A percentile compares a stretch with the other conserved stretches of the same genome.
Evolutionary conservation across 2,888 invertebrate genomes (phyloP).

Genomic region (Chrysolina americana): DNA sequence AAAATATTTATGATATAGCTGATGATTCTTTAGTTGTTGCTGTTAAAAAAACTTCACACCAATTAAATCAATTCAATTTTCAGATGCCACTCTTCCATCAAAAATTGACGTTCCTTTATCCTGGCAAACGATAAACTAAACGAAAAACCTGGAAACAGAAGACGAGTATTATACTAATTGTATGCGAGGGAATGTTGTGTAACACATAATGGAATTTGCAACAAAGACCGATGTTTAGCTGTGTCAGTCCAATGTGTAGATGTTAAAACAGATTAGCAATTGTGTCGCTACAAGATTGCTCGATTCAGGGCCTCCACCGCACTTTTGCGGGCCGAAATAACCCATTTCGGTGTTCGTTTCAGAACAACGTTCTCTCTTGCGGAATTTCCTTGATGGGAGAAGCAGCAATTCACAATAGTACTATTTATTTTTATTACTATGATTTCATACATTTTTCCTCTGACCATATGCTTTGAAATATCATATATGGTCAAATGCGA

Average conservation of each 20-base stretch:
- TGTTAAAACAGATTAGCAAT: constrained; percentile 52
- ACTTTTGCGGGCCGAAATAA: constrained; percentile 21
- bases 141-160: constrained; percentile 30
- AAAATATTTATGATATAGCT: too few species aligned
- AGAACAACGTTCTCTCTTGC: background rate
- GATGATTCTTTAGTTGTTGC: too few species aligned
- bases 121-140: background rate
- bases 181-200: constrained; percentile 32
- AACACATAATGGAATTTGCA: constrained; percentile 42
- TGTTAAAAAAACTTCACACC: too few species aligned
- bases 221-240: constrained; percentile 45
- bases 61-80: background rate
- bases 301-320: constrained; percentile 42
- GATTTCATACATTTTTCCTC: too few species aligned
- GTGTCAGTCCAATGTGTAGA: constrained; percentile 49
- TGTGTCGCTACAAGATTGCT: constrained; percentile 51
- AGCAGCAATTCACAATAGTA: background rate
- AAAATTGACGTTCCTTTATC: background rate
- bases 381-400: background rate
- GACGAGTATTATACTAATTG: constrained; percentile 31
- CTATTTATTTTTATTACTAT: too few species aligned
- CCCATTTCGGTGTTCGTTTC: constrained; percentile 13
- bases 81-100: background rate
- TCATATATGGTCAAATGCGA: too few species aligned
- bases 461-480: too few species aligned